Evolutionary conservation across 2,797 vertebrate species (phyloP).

Genomic region (Eurystomus glaucurus): DNA sequence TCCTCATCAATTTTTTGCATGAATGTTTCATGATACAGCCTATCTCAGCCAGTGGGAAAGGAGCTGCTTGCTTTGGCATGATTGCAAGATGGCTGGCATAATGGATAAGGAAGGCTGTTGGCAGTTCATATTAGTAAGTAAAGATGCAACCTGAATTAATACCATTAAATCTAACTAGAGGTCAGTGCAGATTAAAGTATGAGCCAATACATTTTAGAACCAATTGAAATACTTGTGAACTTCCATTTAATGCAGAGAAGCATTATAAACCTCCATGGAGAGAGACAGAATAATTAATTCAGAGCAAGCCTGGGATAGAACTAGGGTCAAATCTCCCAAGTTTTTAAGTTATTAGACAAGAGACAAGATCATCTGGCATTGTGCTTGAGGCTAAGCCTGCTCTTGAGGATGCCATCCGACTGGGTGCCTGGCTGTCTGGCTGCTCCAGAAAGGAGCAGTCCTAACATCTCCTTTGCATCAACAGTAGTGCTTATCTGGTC

Average conservation of each 20-base stretch:
- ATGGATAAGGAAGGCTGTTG: background rate
- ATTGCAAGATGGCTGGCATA: background rate
- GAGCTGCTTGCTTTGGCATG: background rate
- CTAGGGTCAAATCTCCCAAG: background rate
- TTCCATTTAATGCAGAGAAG: background rate
- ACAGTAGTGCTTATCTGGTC: constrained; percentile 21
- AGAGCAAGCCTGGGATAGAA: background rate
- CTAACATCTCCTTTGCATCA: background rate
- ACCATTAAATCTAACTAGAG: background rate
- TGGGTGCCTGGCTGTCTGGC: background rate
- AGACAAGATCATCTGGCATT: background rate
- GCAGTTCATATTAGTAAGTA: background rate
- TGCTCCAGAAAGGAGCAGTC: constrained; percentile 30
- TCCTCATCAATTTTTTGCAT: background rate
- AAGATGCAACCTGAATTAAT: background rate
- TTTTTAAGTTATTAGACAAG: background rate
- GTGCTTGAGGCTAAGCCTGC: background rate
- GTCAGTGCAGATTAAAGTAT: background rate
- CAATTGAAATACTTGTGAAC: background rate
- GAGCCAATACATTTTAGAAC: background rate
- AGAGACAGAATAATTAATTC: background rate
- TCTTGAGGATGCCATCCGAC: background rate
- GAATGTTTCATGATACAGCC: background rate
- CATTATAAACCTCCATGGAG: background rate
- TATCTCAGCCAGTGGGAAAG: background rate